Conservation (phyloP, 1,140 invertebrate species). For the honey bee (Apis mellifera) region Amel_HAv3.1 CM009939.2:10283001-10283500, state of each 20-base stretch:
- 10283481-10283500: too few relatives aligned
- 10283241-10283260: slow-evolving; percentile 9
- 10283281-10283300: neutral
- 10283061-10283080: too few relatives aligned
- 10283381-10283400: slow-evolving; percentile 18
- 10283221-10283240: neutral
- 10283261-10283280: slow-evolving; percentile 24
- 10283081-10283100: too few relatives aligned
- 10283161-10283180: neutral
- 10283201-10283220: neutral
- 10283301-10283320: neutral
- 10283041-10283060: neutral
- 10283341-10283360: slow-evolving; percentile 18
- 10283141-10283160: neutral
- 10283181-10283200: neutral
- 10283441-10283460: neutral
- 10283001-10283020: neutral
- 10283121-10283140: neutral
- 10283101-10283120: neutral
- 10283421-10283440: neutral
- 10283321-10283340: neutral
- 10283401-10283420: neutral
- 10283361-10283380: neutral
- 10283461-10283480: too few relatives aligned
- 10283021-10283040: slow-evolving; percentile 24